A percentile compares a stretch with the other conserved stretches of the same genome.
Evolutionary conservation across 2,797 vertebrate species (phyloP).

Genomic region (Myotis vivesi): DNA sequence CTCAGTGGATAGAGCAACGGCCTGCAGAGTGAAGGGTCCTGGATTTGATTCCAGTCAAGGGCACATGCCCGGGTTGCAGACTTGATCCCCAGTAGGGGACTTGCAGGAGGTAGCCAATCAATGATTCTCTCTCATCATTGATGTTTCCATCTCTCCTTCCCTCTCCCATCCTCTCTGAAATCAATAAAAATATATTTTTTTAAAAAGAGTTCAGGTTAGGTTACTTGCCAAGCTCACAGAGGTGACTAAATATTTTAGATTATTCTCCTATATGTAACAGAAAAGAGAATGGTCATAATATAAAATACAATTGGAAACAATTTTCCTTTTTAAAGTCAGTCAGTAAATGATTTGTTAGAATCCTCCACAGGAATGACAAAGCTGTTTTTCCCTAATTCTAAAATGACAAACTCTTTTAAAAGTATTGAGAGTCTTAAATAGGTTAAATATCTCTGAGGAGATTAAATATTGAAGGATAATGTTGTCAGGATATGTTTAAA

Average conservation of each 20-base stretch:
- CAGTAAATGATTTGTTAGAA: not conserved
- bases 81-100: too few relatives aligned
- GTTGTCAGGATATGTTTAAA: not conserved
- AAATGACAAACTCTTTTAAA: slow-evolving; percentile 13
- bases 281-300: not conserved
- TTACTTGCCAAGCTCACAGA: not conserved
- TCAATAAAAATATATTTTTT: too few relatives aligned
- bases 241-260: not conserved
- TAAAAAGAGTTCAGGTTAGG: too few relatives aligned
- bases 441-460: not conserved
- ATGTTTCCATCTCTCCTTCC: too few relatives aligned
- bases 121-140: too few relatives aligned
- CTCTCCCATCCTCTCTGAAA: too few relatives aligned
- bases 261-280: not conserved
- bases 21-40: too few relatives aligned
- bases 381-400: not conserved
- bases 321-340: not conserved
- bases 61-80: too few relatives aligned
- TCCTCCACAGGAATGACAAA: not conserved
- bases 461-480: not conserved
- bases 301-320: not conserved
- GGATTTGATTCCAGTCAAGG: too few relatives aligned
- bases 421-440: not conserved
- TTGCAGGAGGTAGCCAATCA: too few relatives aligned
- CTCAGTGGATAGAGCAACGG: too few relatives aligned